Evolutionary conservation across 2,888 invertebrate species (phyloP), one percentile per base, ranked within the genome.

Genomic region (Allolobophora icterica): DNA sequence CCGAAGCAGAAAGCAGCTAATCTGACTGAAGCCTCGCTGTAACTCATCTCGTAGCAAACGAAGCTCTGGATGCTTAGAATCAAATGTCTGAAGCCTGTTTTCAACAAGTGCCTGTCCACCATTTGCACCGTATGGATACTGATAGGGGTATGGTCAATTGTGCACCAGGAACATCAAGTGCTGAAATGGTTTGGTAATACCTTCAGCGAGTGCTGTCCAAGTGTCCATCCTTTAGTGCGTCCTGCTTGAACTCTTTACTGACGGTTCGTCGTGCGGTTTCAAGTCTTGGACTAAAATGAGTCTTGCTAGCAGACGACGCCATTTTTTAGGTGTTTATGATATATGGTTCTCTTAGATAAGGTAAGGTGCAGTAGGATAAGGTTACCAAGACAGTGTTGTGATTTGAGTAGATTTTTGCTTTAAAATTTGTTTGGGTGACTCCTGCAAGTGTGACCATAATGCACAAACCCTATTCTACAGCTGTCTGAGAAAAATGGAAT

Each of bases 141-240:
- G 99, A 96, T 99, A 99, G 0, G 99, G 99, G 95, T 98, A 99
- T 96, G 98, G 98, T 99, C 99, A 99, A 96, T 99, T 99, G 91
- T 95, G 93, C 2, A 95, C 94, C 89, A 95, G 93, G 93, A 95
- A 95, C 91, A 94, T 93, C 33, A 95, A 93, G 38, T 93, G 93
- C 94, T 96, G 96, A 93, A 96, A 96, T 21, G 99, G 98, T 93
- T 97, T 98, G 93, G 97, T 97, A 0, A 97, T 97, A 92, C 97
- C 97, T 8, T 98, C 96, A 94, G 98, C 98, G 93, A 99, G 96
- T 30, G 99, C 99, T n/a, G n/a, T n/a, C n/a, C n/a, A n/a, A n/a
- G n/a, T n/a, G n/a, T n/a, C n/a, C n/a, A n/a, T n/a, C 71, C n/a
- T 30, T 71, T n/a, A 71, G n/a, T 71, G n/a, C 1, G 71, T 71